Base-by-base conservation (phyloP, 2,888 invertebrate genomes). In the Horisme vitalbata region DNA sequence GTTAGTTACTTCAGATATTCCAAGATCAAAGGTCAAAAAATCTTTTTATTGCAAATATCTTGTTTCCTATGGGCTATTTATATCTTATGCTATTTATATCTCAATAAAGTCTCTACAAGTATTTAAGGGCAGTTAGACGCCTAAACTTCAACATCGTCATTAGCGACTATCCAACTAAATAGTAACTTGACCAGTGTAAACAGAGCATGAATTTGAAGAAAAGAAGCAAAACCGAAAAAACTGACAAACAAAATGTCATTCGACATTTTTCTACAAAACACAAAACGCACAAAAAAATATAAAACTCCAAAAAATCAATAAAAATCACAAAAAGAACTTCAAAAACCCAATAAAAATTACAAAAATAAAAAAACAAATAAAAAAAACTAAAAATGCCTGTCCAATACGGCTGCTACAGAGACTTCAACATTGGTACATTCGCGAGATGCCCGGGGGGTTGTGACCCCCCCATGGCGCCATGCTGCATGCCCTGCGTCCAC, bases 381-480 rank as follows among this genome's bases (percentile, higher is more conserved):
- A 33, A 33, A 33, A 7, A 18, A 14, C 9, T n/a, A n/a, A 48
- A 27, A 36, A 47, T 47, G 47, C 41, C 47, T 35, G 32, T 41
- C 0, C 47, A 47, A 10, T 41, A 35, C 21, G 49, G 44, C 9
- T 44, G 49, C 13, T 49, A 49, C 12, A 14, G 44, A 14, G 37
- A 44, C 30, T 49, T 49, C 28, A 49, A 49, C 24, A 44, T 49
- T 12, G 49, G 49, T 1, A 44, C 44, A 0, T 49, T 49, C 10
- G 33, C 44, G 1, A 41, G 34, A 13, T 49, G 49, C n/a, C 49
- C 49, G 3, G 26, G 41, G n/a, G 41, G 32, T 1, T 32, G 41
- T 9, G 32, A 41, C n/a, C 2, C 4, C 1, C 26, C 15, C 3
- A 41, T 26, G 32, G 26, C 32, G 1, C n/a, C 8, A 2, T 32